Evolutionary conservation across 2,113 vertebrate genomes (phyloP).

Genomic region (Varanus komodoensis): DNA sequence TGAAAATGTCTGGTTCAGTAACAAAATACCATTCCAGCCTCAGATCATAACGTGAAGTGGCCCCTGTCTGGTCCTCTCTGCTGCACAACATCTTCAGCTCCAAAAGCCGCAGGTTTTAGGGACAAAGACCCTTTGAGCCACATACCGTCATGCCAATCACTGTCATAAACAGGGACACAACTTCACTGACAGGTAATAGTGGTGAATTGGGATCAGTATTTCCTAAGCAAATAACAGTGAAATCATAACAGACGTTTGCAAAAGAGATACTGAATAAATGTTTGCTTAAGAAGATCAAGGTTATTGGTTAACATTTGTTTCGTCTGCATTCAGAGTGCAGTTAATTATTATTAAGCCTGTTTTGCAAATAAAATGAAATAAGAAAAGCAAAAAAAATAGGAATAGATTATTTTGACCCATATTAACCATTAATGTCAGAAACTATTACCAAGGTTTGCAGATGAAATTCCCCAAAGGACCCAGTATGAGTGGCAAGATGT

Average conservation of each 20-base stretch:
- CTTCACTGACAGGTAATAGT: background rate
- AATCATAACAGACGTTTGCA: slow-evolving; percentile 1
- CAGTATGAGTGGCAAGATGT: accelerated
- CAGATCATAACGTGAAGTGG: background rate
- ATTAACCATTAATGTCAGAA: slow-evolving; percentile 50
- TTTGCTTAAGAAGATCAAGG: slow-evolving; percentile 58
- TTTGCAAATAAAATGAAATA: slow-evolving; percentile 39
- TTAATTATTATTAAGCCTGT: slow-evolving; percentile 72
- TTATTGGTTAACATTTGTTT: slow-evolving; percentile 61
- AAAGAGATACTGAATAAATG: slow-evolving; percentile 15
- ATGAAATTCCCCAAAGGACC: slow-evolving; percentile 16
- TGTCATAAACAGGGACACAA: background rate
- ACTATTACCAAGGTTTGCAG: slow-evolving; percentile 41
- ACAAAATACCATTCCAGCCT: background rate
- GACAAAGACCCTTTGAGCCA: background rate
- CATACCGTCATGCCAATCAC: background rate
- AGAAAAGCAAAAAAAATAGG: background rate
- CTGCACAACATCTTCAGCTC: background rate
- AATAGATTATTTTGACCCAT: slow-evolving; percentile 50
- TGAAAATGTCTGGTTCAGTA: background rate
- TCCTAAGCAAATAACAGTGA: slow-evolving; percentile 48
- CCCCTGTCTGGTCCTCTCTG: background rate
- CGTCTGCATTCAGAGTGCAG: slow-evolving; percentile 47
- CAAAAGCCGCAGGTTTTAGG: background rate
- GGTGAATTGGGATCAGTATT: background rate